Evolutionary conservation across 2,888 invertebrate genomes (phyloP), one percentile per base, ranked within the genome.

Genomic region (Amiota minor): DNA sequence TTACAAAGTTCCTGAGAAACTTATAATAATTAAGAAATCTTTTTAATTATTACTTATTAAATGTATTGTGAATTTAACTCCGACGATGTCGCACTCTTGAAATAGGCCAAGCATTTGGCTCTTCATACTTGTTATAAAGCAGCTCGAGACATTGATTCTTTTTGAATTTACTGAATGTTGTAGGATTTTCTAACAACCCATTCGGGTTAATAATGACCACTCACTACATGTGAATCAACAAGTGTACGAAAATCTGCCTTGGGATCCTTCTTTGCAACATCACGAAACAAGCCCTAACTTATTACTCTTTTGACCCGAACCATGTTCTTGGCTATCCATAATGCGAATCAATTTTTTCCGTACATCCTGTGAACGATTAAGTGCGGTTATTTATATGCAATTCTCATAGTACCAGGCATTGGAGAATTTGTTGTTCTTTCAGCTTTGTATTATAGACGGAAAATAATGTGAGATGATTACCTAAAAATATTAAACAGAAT

Each of bases 331-430:
- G 75, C 97, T 93, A 89, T 98, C 98, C 98, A 98, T 98, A 76
- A 98, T 98, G 0, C 98, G 98, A 45, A 99, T 91, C 86, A 99
- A 91, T 89, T 99, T 99, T 90, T 99, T 99, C 56, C 99, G 92
- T 0, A 99, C 98, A 90, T 99, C 99, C 90, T 99, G 98, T 0
- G 99, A 98, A 20, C 99, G 92, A 89, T 99, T 99, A 75, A 99
- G 90, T 0, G 98, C 98, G 23, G 99, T 91, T 49, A 98, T 97
- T 91, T 99, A 99, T 4, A 99, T 97, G 88, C 99, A 99, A 91
- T 99, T 99, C 89, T 99, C 99, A 87, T 98, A 99, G 89, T 99
- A 99, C 99, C 99, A 99, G 0, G 98, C 97, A 89, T 97, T 98
- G 0, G 98, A 98, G 90, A 99, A 99, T 90, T 99, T 98, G 88